phyloP scores from a whole-genome alignment of 2,113 vertebrate genomes.

The Genyomyrus donnyi region DNA sequence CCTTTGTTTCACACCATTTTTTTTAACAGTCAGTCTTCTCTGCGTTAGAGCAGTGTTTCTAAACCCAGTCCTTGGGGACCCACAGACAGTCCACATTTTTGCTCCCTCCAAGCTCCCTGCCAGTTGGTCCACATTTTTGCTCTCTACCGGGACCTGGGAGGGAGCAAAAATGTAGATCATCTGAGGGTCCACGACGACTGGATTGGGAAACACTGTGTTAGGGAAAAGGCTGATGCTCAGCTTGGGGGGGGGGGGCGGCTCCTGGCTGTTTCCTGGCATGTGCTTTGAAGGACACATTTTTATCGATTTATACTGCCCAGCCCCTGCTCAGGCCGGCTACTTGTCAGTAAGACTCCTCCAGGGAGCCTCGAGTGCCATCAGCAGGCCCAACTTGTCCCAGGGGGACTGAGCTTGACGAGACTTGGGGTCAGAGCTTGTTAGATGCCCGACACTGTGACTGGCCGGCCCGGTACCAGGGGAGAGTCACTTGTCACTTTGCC shows the following conservation, averaged over 20 bases:
- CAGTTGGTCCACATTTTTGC: not conserved
- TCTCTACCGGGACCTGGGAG: not conserved
- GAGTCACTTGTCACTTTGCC: not conserved
- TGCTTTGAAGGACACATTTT: not conserved
- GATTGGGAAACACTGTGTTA: not conserved
- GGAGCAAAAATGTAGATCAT: not conserved
- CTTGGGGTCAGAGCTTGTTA: not conserved
- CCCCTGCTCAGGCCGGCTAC: not conserved
- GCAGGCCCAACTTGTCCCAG: not conserved
- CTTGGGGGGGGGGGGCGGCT: not conserved
- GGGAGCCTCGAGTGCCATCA: no score
- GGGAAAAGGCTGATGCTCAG: not conserved
- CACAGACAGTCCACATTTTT: not conserved
- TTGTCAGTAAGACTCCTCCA: constrained; percentile 17
- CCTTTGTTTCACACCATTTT: not conserved
- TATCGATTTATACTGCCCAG: not conserved
- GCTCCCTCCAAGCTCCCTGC: not conserved
- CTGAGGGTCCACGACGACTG: not conserved
- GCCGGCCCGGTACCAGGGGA: not conserved
- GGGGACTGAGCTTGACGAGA: not conserved
- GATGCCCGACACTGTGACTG: not conserved
- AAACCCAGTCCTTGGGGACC: not conserved
- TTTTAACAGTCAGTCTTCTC: not conserved
- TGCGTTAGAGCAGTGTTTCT: not conserved
- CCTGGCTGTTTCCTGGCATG: not conserved